Conservation (phyloP, 2,797 vertebrate species). For the Ceryle rudis region DNA sequence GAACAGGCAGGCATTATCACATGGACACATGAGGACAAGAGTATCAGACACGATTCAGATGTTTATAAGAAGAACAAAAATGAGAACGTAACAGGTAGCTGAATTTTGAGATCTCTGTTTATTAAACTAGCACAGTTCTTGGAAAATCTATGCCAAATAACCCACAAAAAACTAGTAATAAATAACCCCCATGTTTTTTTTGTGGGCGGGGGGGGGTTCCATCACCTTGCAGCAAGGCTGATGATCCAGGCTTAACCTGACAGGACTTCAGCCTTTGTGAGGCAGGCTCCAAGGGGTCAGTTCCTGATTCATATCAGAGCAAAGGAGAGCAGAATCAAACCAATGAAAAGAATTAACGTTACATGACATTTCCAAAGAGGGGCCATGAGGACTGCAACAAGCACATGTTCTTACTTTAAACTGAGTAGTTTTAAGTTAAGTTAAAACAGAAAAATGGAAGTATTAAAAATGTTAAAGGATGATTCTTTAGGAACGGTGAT, state of each 20-base stretch:
- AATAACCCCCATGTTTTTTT: background rate
- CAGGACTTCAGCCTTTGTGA: background rate
- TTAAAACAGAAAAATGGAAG: background rate
- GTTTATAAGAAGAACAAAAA: background rate
- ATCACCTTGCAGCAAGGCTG: background rate
- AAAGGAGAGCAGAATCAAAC: background rate
- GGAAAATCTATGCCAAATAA: background rate
- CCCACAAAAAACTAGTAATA: background rate
- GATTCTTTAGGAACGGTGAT: background rate
- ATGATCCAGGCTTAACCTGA: background rate
- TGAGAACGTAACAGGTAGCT: background rate
- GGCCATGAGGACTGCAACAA: background rate
- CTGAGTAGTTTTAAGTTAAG: background rate
- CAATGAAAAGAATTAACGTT: background rate
- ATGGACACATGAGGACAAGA: background rate
- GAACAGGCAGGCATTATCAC: background rate
- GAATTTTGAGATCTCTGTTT: background rate
- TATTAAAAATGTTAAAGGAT: background rate
- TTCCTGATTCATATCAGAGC: background rate
- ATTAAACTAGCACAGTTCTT: background rate
- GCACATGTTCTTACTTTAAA: background rate
- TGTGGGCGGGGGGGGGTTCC: background rate
- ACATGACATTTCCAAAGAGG: background rate
- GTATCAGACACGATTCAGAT: fast-evolving
- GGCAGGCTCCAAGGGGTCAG: background rate